These are phyloP conservation scores for Palaemon carinicauda DNA, from an alignment of 1,140 invertebrate genomes.

Conservation along the genomic window DNA sequence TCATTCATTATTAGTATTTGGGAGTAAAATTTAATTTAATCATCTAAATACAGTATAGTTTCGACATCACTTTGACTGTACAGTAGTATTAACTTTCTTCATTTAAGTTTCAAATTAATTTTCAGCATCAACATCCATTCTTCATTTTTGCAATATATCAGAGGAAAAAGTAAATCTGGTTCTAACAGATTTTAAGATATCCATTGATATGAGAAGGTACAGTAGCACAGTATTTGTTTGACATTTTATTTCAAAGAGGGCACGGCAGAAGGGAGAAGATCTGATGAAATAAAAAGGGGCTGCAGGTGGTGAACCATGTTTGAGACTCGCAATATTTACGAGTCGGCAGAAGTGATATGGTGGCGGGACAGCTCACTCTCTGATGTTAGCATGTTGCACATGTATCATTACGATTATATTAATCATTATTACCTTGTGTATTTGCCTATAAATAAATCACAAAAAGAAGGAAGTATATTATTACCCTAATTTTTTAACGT, in stretches of 20 bases:
- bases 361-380: slow-evolving; percentile 28
- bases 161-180: too few species aligned
- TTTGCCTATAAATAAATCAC: slow-evolving; percentile 50
- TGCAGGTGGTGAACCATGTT: slow-evolving; percentile 20
- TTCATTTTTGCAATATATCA: too few species aligned
- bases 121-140: too few species aligned
- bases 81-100: too few species aligned
- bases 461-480: not conserved
- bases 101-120: too few species aligned
- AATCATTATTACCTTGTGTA: slow-evolving; percentile 45
- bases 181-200: too few species aligned
- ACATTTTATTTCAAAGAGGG: not conserved
- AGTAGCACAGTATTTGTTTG: too few species aligned
- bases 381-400: slow-evolving; percentile 57
- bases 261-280: not conserved
- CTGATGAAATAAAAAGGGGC: not conserved
- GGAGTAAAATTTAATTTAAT: too few species aligned
- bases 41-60: too few species aligned
- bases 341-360: not conserved
- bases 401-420: slow-evolving; percentile 58
- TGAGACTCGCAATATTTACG: slow-evolving; percentile 16
- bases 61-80: too few species aligned
- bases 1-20: too few species aligned
- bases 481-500: not conserved
- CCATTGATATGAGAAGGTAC: too few species aligned